Percentiles rank a stretch among this genome's conserved stretches.
Evolutionary conservation across 2,113 vertebrate species (phyloP).

Genomic region (Pseudopipra pipra): DNA sequence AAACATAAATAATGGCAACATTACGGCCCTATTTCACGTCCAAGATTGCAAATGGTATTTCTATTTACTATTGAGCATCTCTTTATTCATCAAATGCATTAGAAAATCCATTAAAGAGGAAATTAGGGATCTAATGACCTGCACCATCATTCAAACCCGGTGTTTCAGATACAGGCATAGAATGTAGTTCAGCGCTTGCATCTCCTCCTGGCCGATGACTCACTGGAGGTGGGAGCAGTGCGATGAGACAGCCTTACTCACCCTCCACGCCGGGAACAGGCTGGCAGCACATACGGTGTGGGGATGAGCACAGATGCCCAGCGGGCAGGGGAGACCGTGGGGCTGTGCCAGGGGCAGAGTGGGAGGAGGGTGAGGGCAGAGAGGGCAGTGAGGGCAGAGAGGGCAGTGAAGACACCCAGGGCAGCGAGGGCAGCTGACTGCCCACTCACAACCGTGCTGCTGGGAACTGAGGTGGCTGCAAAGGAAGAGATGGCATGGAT

Average conservation of each 20-base stretch:
- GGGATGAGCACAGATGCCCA: not conserved
- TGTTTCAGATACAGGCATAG: not conserved
- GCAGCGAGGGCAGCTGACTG: not conserved
- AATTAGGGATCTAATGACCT: conserved; percentile 41
- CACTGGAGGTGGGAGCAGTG: not conserved
- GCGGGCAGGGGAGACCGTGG: not conserved
- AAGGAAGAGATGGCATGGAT: accelerated
- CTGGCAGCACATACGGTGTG: not conserved
- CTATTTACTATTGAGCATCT: conserved; percentile 8
- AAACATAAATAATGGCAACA: not conserved
- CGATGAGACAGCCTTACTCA: not conserved
- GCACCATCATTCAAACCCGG: not conserved
- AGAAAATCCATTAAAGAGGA: conserved; percentile 53
- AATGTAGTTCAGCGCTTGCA: not conserved
- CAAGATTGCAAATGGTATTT: conserved; percentile 6
- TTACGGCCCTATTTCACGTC: not conserved
- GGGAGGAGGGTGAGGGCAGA: not conserved
- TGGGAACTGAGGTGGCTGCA: not conserved
- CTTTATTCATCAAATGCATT: conserved; percentile 41
- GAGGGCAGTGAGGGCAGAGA: not conserved
- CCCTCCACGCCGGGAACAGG: not conserved
- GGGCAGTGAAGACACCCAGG: not conserved
- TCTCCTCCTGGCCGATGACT: not conserved
- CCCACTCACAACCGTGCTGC: not conserved
- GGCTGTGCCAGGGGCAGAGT: not conserved